A percentile compares a stretch with the other conserved stretches of the same genome.
Evolutionary conservation across 1,140 invertebrate genomes (phyloP).

Genomic region (Cataglyphis hispanica): DNA sequence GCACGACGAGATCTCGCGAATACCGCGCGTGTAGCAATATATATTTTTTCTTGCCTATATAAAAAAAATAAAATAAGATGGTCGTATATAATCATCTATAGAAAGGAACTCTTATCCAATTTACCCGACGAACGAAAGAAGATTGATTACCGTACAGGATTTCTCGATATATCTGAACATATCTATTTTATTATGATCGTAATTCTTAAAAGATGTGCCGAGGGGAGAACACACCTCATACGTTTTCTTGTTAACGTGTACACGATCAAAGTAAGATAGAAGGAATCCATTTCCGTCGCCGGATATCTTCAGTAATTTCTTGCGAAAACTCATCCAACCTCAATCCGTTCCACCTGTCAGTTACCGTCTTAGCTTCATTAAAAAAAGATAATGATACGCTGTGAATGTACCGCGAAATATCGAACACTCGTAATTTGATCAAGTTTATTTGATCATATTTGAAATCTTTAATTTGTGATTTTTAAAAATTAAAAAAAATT

Average conservation of each 20-base stretch:
- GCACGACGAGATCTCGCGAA: conserved; percentile 4
- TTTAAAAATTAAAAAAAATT: neutral
- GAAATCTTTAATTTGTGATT: neutral
- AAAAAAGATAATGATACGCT: neutral
- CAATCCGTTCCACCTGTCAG: neutral
- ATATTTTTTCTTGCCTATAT: neutral
- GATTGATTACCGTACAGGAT: neutral
- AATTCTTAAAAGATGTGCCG: neutral
- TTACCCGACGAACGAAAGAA: neutral
- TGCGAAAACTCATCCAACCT: neutral
- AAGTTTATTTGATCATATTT: neutral
- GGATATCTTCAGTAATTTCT: conserved; percentile 23
- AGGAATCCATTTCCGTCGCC: conserved; percentile 21
- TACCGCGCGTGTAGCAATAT: conserved; percentile 21
- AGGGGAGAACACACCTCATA: neutral
- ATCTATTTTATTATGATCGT: neutral
- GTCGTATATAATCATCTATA: neutral
- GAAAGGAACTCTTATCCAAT: conserved; percentile 28
- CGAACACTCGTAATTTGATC: conserved; percentile 3
- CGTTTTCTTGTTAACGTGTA: neutral
- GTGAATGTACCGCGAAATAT: neutral
- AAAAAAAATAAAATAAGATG: conserved; percentile 12
- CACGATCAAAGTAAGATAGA: conserved; percentile 5
- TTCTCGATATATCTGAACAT: conserved; percentile 14
- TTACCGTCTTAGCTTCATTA: neutral